Percentiles rank a stretch among this genome's conserved stretches.
Conservation (phyloP, 2,888 invertebrate genomes). For the Bedellia somnulentella region DNA sequence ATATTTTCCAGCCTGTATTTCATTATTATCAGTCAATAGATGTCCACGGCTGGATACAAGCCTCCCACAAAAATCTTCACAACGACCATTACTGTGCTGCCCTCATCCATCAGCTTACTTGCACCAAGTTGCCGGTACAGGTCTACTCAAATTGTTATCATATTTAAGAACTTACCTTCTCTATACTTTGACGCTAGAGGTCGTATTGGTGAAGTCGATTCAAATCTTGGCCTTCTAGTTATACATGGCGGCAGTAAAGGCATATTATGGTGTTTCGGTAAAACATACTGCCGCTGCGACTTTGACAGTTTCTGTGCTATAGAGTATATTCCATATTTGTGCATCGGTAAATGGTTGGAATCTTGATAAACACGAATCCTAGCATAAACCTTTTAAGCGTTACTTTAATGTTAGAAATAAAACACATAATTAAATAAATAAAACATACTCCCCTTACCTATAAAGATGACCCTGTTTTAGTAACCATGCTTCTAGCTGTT, state of each 20-base stretch:
- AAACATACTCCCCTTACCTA: conserved; percentile 35
- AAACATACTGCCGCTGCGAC: too few species aligned
- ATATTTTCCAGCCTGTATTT: too few species aligned
- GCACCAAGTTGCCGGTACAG: too few species aligned
- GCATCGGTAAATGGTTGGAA: conserved; percentile 28
- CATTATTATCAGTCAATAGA: too few species aligned
- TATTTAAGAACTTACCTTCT: conserved; percentile 25
- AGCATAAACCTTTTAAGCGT: conserved; percentile 13
- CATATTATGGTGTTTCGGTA: too few species aligned
- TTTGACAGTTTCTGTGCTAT: conserved; percentile 24
- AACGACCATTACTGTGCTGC: too few species aligned
- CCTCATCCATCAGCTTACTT: too few species aligned
- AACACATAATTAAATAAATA: conserved; percentile 6
- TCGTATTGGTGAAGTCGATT: conserved; percentile 16
- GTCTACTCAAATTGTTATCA: too few species aligned
- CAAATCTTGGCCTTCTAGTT: conserved; percentile 16
- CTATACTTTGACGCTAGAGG: conserved; percentile 27
- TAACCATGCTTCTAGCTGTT: conserved; percentile 44
- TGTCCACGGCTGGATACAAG: too few species aligned
- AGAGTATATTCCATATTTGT: conserved; percentile 42
- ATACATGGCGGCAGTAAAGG: too few species aligned
- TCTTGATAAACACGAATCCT: conserved; percentile 37
- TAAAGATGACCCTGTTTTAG: conserved; percentile 58
- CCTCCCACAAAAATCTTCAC: too few species aligned
- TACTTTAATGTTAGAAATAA: neutral